These are phyloP conservation scores for Neosilurus mollespiculum DNA, from an alignment of 2,797 vertebrate species.

Conservation along the genomic window DNA sequence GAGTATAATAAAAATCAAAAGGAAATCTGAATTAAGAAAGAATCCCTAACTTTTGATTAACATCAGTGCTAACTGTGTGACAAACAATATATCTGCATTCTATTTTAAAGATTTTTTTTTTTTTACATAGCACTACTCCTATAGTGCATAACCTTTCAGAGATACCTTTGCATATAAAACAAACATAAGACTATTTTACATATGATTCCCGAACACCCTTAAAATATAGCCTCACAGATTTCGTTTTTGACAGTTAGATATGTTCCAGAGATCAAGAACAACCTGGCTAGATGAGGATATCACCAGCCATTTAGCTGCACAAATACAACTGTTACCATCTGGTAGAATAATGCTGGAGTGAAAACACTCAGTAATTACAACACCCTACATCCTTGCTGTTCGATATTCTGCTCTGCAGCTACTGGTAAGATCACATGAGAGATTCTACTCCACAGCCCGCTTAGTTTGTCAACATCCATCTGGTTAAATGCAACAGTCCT, in stretches of 20 bases:
- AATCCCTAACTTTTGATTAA: not conserved
- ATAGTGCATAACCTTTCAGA: not conserved
- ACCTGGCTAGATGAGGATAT: not conserved
- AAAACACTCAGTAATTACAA: not conserved
- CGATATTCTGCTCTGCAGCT: constrained; percentile 69
- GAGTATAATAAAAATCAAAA: not conserved
- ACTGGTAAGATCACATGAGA: constrained; percentile 89
- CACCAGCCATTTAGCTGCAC: constrained; percentile 12
- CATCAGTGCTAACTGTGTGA: not conserved
- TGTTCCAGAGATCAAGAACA: not conserved
- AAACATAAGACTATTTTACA: not conserved
- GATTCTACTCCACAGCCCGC: constrained; percentile 94
- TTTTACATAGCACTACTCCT: not conserved
- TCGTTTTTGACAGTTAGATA: not conserved
- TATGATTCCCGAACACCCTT: not conserved
- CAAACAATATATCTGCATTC: not conserved
- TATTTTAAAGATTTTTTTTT: not conserved
- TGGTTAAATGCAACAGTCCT: constrained; percentile 63
- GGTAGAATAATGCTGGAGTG: not conserved
- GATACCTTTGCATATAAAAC: not conserved
- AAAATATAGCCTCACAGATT: not conserved
- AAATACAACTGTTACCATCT: not conserved
- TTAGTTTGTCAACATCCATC: constrained; percentile 84
- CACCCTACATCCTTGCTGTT: constrained; percentile 62
- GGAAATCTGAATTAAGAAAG: not conserved